Evolutionary conservation across 1,140 invertebrate genomes (phyloP).

Genomic region (Eufriesea mexicana): DNA sequence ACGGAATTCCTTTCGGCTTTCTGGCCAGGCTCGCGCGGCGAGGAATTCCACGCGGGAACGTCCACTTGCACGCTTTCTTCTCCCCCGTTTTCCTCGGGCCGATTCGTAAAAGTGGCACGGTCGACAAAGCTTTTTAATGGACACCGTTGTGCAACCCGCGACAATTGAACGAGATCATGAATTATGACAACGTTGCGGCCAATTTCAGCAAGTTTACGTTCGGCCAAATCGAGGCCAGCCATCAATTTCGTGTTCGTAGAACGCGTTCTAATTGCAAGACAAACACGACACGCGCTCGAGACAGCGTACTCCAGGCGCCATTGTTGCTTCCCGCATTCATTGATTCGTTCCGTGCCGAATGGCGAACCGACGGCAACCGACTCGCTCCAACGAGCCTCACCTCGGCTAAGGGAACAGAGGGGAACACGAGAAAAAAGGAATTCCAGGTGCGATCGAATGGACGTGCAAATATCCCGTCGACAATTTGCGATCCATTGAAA

Average conservation of each 20-base stretch:
- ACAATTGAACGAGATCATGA: constrained; percentile 64
- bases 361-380: background rate
- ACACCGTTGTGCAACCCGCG: constrained; percentile 24
- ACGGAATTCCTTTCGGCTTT: background rate
- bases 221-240: constrained; percentile 71
- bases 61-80: background rate
- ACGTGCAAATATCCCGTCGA: background rate
- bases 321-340: constrained; percentile 30
- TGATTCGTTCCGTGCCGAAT: constrained; percentile 47
- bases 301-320: background rate
- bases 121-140: constrained; percentile 40
- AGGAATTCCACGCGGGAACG: too few species aligned
- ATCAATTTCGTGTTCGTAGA: constrained; percentile 72
- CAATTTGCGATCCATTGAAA: background rate
- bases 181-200: constrained; percentile 60
- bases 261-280: constrained; percentile 73
- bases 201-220: constrained; percentile 71
- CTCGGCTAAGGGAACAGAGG: too few species aligned
- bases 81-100: too few species aligned
- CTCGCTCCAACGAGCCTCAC: too few species aligned
- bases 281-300: constrained; percentile 60
- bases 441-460: background rate
- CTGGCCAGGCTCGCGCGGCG: too few species aligned
- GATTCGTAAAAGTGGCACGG: too few species aligned
- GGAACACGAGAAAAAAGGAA: too few species aligned